Conservation (phyloP, 1,140 invertebrate species). For the Charaxes varanes region DNA sequence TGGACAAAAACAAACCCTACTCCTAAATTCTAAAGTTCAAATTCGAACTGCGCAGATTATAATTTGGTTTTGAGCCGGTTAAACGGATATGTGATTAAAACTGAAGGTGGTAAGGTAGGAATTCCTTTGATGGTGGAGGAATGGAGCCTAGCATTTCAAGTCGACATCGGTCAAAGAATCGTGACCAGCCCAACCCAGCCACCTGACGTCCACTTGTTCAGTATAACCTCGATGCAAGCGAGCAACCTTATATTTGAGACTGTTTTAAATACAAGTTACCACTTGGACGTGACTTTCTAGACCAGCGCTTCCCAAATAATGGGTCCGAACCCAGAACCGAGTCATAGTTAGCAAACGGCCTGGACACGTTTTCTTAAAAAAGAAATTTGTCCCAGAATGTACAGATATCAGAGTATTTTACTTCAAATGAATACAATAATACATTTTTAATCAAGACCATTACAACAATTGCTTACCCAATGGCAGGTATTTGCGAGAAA, state of each 20-base stretch:
- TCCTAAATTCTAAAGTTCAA: constrained; percentile 7
- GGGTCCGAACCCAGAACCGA: no score
- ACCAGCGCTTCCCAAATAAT: constrained; percentile 9
- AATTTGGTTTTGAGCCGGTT: constrained; percentile 12
- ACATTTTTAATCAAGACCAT: no score
- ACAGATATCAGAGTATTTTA: no score
- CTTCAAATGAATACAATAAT: no score
- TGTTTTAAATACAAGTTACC: constrained; percentile 36
- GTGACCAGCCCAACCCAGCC: constrained; percentile 61
- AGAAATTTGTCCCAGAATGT: no score
- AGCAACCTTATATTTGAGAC: constrained; percentile 29
- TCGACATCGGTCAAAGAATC: constrained; percentile 68
- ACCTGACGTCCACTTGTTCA: constrained; percentile 62
- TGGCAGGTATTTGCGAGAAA: no score
- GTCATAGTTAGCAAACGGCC: no score
- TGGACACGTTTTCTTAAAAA: no score
- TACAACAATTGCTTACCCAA: no score
- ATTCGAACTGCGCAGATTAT: constrained; percentile 4
- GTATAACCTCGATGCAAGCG: constrained; percentile 45
- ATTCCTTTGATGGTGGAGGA: constrained; percentile 19
- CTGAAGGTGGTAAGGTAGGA: constrained; percentile 17
- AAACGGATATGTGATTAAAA: constrained; percentile 18
- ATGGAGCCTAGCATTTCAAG: constrained; percentile 43
- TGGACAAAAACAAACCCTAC: constrained; percentile 27
- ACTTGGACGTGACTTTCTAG: constrained; percentile 5